Evolutionary conservation across 2,113 vertebrate species (phyloP).

Genomic region (Garra rufa): DNA sequence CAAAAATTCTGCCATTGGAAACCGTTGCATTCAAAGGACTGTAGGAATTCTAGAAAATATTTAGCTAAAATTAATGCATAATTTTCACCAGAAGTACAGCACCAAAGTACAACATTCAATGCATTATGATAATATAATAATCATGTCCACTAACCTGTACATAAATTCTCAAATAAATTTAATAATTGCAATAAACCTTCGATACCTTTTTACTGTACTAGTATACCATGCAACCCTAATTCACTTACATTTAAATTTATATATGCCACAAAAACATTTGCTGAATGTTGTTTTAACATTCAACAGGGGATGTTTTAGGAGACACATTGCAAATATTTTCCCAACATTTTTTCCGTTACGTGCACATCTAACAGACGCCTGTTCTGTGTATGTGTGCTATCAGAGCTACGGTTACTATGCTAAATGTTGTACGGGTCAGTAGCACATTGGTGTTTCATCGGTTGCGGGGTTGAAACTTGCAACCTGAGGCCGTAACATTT

Average conservation of each 20-base stretch:
- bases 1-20: too few species aligned
- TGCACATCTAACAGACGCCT: background rate
- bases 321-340: background rate
- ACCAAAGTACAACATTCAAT: too few species aligned
- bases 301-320: background rate
- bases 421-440: background rate
- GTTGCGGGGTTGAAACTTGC: background rate
- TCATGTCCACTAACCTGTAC: background rate
- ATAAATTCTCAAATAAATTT: background rate
- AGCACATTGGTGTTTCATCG: background rate
- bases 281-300: background rate
- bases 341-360: background rate
- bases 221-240: background rate
- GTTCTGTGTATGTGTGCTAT: background rate
- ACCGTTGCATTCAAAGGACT: too few species aligned
- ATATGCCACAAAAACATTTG: background rate
- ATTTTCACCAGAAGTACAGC: too few species aligned
- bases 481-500: background rate
- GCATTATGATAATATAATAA: too few species aligned
- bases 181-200: background rate
- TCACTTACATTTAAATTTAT: background rate
- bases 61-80: too few species aligned
- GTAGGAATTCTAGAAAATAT: too few species aligned
- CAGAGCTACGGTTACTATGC: background rate
- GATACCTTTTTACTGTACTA: background rate